A percentile compares a stretch with the other conserved stretches of the same genome.
Evolutionary conservation across 37 sponge, comb jelly and placozoan genomes (phyloP).

Genomic region (Beroe ovata): DNA sequence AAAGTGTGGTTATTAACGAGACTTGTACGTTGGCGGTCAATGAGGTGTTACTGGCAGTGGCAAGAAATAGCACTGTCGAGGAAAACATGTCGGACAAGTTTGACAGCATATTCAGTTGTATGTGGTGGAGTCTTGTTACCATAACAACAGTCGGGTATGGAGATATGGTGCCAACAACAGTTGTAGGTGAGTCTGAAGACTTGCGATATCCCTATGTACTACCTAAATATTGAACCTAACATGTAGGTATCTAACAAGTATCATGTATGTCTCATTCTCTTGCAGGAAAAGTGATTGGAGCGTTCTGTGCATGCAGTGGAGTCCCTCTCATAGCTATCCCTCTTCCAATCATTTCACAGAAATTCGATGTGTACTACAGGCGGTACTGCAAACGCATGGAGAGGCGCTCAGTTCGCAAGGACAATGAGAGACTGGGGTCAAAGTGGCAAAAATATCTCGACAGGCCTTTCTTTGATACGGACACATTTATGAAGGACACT

Average conservation of each 20-base stretch:
- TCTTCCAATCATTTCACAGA: constrained; percentile 64
- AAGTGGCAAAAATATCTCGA: constrained; percentile 53
- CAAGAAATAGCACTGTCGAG: not conserved
- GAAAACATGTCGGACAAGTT: constrained; percentile 62
- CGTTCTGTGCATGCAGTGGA: constrained; percentile 63
- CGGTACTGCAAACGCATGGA: constrained; percentile 66
- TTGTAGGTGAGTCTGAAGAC: constrained; percentile 52
- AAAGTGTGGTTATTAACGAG: not conserved
- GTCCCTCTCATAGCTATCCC: constrained; percentile 64
- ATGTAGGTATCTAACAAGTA: no score
- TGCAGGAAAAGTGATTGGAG: constrained; percentile 54
- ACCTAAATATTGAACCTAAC: no score
- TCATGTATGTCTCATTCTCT: no score
- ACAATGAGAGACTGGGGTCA: not conserved
- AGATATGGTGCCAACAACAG: constrained; percentile 50
- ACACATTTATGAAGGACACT: constrained; percentile 4
- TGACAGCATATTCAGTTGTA: constrained; percentile 49
- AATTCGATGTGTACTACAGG: constrained; percentile 63
- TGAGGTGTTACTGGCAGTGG: not conserved
- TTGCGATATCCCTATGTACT: no score
- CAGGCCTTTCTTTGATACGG: constrained; percentile 62
- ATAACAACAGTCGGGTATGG: constrained; percentile 66
- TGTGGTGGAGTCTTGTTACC: constrained; percentile 67
- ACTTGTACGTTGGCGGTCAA: not conserved
- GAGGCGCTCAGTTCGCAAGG: not conserved